Base-by-base conservation (phyloP, 2,888 invertebrate species). In the Molorchus minor region DNA sequence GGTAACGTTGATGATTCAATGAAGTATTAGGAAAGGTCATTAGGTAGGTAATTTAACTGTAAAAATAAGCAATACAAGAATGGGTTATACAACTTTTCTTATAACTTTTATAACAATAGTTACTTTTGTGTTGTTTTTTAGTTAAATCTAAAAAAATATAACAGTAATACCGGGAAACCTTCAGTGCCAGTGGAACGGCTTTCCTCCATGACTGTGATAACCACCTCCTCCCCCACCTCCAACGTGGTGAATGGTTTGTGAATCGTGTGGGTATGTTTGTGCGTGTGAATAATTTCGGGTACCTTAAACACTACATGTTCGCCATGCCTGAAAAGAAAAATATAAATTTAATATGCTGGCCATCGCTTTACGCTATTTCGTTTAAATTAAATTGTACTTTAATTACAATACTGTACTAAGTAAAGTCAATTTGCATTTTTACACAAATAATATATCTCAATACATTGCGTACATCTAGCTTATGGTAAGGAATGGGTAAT, bases 211-310 rank as follows among this genome's bases (percentile, higher is more conserved):
- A 46, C 71, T 73, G 54, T 74, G 73, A 16, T 67, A 61, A 8
- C 68, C 72, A 8, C 70, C 72, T 29, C 68, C 71, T 29, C 69
- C 68, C 13, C 65, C 65, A 44, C 67, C 64, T 49, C 84, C 82
- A 63, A 85, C 82, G 61, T 86, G 86, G 43, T 87, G 86, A 33
- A 89, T 82, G 0, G 88, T 86, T 76, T 89, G 80, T 86, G 88
- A n/a, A 90, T 83, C 0, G 88, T 89, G 75, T 89, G 89, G 0
- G 87, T 88, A 74, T 90, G 89, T 69, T 88, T 88, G 62, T 88
- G 83, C 69, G 86, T 87, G 79, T 89, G 89, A 62, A 88, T 84
- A 68, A 85, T 85, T 72, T 85, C 85, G 0, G 89, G 90, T 13
- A 90, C 85, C 72, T 87, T 87, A 62, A 89, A 87, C 4, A 87